Evolutionary conservation across 2,888 invertebrate species (phyloP), one percentile per base, ranked within the genome.

Genomic region (Morpho achilles): DNA sequence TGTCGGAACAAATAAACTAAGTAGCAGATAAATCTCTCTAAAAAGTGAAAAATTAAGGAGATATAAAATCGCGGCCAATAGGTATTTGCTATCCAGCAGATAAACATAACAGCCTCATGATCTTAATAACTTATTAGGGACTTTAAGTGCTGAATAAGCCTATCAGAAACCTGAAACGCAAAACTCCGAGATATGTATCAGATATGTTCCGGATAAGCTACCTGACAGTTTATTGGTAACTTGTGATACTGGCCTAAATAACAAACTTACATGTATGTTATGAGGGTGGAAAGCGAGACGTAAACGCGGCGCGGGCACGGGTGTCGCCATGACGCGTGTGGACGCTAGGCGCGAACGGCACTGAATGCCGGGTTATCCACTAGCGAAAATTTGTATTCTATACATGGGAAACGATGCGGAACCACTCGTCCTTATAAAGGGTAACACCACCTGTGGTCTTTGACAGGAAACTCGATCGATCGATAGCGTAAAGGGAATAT

Each of bases 181-280:
- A 16, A 1, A 16, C 1, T 16, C 16, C 16, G 16, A 16, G 16
- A 16, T 16, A 16, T 16, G 16, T 16, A 16, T 16, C 16, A 16
- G 16, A 16, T 16, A 16, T 16, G 16, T 16, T 16, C 16, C 16
- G 16, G 1, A 16, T 16, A 16, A 16, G 16, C 16, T 1, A 16
- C 1, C 16, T 16, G 16, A 16, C 16, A 16, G 16, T 16, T 16
- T 16, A 16, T 16, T 16, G 16, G 16, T 16, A 1, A 16, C 16
- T 16, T 16, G 16, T 16, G 16, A 16, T 1, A 16, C 16, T 16
- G 16, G 16, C 1, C 16, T 53, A 8, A 9, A 55, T 16, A 9
- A 42, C 32, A 46, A 65, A 75, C 89, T 89, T 77, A 90, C 90
- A 62, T 90, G 89, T 61, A 89, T 89, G 62, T 89, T 87, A 72